Conservation (phyloP, 1,140 invertebrate species). For the Drosophila simulans region DNA sequence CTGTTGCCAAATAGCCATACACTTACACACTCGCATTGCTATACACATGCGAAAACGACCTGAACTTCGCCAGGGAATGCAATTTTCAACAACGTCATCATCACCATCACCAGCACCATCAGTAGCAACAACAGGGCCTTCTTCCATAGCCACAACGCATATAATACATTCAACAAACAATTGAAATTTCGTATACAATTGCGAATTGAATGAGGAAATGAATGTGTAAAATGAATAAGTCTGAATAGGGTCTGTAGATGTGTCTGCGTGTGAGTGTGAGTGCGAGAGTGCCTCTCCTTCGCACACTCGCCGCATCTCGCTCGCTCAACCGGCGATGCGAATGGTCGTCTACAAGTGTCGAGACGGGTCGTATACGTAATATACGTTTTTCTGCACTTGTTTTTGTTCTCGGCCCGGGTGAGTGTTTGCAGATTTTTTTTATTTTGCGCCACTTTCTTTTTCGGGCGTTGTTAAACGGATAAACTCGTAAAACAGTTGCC, state of each 20-base stretch:
- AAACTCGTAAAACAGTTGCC: conserved; percentile 68
- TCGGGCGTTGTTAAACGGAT: conserved; percentile 68
- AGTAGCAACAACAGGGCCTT: conserved; percentile 36
- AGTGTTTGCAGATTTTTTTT: conserved; percentile 43
- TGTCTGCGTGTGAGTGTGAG: conserved; percentile 24
- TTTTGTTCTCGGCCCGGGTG: conserved; percentile 33
- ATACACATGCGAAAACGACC: conserved; percentile 30
- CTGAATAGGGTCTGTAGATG: conserved; percentile 68
- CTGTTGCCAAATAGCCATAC: conserved; percentile 51
- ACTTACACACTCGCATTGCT: background rate
- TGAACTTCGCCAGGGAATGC: conserved; percentile 80
- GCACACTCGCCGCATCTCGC: background rate
- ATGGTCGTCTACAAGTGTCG: conserved; percentile 72
- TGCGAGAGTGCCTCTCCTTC: conserved; percentile 4
- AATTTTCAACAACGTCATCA: conserved; percentile 81
- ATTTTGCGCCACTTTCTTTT: conserved; percentile 29
- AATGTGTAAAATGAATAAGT: conserved; percentile 83
- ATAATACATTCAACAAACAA: conserved; percentile 82
- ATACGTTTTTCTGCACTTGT: conserved; percentile 52
- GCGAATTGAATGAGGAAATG: conserved; percentile 83
- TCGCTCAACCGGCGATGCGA: conserved; percentile 7
- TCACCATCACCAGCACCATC: conserved; percentile 32
- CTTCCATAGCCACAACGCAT: conserved; percentile 54
- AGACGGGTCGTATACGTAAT: conserved; percentile 80
- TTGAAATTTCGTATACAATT: conserved; percentile 83